phyloP scores from a whole-genome alignment of 2,888 invertebrate species.

The Beris morrisii region DNA sequence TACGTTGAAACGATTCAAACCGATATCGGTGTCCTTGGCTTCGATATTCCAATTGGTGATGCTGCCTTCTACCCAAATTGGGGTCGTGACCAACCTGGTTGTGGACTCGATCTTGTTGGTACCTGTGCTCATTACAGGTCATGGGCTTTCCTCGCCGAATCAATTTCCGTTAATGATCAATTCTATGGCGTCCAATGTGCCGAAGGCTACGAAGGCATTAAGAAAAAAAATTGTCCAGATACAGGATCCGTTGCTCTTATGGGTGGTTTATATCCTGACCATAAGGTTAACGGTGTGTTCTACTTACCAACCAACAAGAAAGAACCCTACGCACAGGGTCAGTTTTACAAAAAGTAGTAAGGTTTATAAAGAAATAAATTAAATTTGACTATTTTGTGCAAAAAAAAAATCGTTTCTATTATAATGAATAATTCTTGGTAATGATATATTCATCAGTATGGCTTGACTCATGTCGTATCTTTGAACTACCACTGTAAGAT shows the following conservation, averaged over 20 bases:
- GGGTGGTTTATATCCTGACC: slow-evolving; percentile 20
- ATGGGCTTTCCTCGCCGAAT: slow-evolving; percentile 32
- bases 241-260: slow-evolving; percentile 33
- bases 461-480: no score
- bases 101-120: slow-evolving; percentile 41
- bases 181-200: not conserved
- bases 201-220: not conserved
- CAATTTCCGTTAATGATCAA: not conserved
- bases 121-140: slow-evolving; percentile 35
- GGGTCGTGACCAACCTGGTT: slow-evolving; percentile 60
- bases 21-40: slow-evolving; percentile 48
- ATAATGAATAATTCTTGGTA: no score
- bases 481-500: no score
- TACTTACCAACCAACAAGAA: slow-evolving; percentile 4
- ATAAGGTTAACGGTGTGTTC: slow-evolving; percentile 3
- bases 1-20: slow-evolving; percentile 53
- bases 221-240: not conserved
- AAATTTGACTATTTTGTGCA: no score
- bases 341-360: not conserved
- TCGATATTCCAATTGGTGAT: slow-evolving; percentile 50
- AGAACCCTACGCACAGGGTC: slow-evolving; percentile 45
- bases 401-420: no score
- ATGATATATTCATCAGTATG: no score
- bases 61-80: slow-evolving; percentile 60
- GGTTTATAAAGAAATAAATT: no score